Conservation (phyloP, 2,113 vertebrate genomes). For the Osmerus mordax region DNA sequence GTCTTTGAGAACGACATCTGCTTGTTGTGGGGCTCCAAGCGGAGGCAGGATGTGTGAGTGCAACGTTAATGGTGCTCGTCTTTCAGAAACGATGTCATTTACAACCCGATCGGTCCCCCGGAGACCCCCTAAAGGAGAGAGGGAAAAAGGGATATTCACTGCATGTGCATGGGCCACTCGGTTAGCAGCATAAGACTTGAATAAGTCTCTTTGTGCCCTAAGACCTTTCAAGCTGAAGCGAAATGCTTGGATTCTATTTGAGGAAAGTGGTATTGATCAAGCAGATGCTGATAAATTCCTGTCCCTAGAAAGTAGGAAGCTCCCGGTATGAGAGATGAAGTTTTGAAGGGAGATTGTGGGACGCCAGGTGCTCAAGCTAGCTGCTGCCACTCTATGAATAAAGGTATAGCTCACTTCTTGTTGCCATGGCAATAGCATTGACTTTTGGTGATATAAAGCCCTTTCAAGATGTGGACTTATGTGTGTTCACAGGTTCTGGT, state of each 20-base stretch:
- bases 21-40: constrained; percentile 65
- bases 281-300: constrained; percentile 57
- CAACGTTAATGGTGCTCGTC: constrained; percentile 61
- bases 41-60: constrained; percentile 63
- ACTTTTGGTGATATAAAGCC: constrained; percentile 50
- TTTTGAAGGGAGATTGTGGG: constrained; percentile 38
- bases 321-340: constrained; percentile 43
- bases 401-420: constrained; percentile 34
- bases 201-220: constrained; percentile 58
- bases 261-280: constrained; percentile 63
- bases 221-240: constrained; percentile 62
- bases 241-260: constrained; percentile 51
- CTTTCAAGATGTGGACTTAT: constrained; percentile 49
- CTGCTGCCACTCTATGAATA: constrained; percentile 26
- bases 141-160: constrained; percentile 29
- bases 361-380: constrained; percentile 12
- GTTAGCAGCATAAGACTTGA: constrained; percentile 48
- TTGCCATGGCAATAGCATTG: constrained; percentile 58
- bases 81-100: constrained; percentile 71
- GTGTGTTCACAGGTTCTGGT: constrained; percentile 40
- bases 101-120: constrained; percentile 64
- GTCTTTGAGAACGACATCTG: constrained; percentile 75
- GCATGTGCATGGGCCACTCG: constrained; percentile 49
- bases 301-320: constrained; percentile 35
- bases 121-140: constrained; percentile 60